Evolutionary conservation across 2,888 invertebrate species (phyloP), one percentile per base, ranked within the genome.

Genomic region (Ellobium chinense): DNA sequence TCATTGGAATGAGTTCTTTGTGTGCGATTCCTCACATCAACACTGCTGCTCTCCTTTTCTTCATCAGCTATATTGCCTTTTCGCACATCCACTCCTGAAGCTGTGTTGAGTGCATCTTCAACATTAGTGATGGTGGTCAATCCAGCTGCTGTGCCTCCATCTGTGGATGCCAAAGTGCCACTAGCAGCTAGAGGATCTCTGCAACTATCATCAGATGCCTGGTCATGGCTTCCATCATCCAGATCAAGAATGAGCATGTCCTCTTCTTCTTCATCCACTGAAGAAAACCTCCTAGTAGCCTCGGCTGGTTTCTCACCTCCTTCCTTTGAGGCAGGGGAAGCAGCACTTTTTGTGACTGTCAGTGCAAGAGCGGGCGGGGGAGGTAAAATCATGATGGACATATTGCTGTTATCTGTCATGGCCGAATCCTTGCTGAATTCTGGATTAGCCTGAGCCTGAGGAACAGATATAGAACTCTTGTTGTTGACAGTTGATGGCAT

Each of bases 191-290:
- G 14, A 74, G 58, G n/a, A 1, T 74, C 74, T 46, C 18, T 62
- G 5, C 27, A 31, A 7, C 24, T 18, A 31, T 76, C 66, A 7
- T 29, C 34, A 36, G 65, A 66, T 46, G n/a, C 34, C 36, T 65
- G 66, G 21, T 66, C 76, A 65, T 39, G 54, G 21, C 27, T 27
- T 18, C 66, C 66, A 2, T 65, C 80, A n/a, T 80, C 80, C n/a
- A 72, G 54, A 21, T 80, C 69, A 7, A 74, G 54, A 62, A 62
- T 69, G 18, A 70, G 68, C 27, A 80, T 70, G 31, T 79, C 79
- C 21, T 80, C 80, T 56, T 80, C 80, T 54, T 66, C 77, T 29
- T 73, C 77, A 34, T 77, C 73, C 21, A 39, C 77, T 58, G 63
- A 74, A 2, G 56, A 34, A 12, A 56, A 24, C 7, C 21, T 65